Conservation (phyloP, 92 coral and sea anemone genomes). For the Zoanthus gigantus region DNA sequence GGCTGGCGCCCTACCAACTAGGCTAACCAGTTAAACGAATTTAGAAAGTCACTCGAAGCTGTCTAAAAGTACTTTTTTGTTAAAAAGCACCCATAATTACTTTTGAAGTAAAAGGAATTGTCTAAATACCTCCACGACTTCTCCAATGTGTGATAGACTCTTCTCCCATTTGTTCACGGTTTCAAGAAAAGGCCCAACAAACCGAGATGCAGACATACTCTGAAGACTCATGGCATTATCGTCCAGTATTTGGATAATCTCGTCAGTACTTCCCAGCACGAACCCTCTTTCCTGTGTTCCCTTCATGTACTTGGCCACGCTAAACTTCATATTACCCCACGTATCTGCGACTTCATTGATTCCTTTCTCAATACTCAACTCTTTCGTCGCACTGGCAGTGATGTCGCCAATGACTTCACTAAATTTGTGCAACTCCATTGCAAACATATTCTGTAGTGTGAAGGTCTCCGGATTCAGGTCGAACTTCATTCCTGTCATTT, state of each 20-base stretch:
- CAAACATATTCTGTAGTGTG: conserved; percentile 99
- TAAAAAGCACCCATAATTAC: neutral
- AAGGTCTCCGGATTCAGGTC: conserved; percentile 99
- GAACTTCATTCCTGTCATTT: conserved; percentile 99
- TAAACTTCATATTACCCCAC: conserved; percentile 96
- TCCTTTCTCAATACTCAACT: conserved; percentile 98
- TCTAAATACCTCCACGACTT: conserved; percentile 93
- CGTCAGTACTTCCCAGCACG: conserved; percentile 93
- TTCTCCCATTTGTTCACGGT: conserved; percentile 99
- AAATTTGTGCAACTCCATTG: conserved; percentile 99
- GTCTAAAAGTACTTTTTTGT: no score
- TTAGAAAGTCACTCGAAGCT: no score
- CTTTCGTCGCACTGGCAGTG: conserved; percentile 99
- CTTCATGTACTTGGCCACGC: conserved; percentile 97
- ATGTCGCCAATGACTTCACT: conserved; percentile 99
- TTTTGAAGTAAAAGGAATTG: neutral
- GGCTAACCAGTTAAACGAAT: no score
- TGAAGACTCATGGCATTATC: conserved; percentile 98
- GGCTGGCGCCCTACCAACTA: no score
- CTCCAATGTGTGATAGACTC: conserved; percentile 97
- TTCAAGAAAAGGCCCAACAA: conserved; percentile 99
- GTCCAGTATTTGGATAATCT: conserved; percentile 94
- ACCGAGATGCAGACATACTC: conserved; percentile 99
- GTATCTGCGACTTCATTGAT: conserved; percentile 92
- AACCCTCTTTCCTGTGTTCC: conserved; percentile 99